Evolutionary conservation across 2,797 vertebrate genomes (phyloP).

Genomic region (Smutsia gigantea): DNA sequence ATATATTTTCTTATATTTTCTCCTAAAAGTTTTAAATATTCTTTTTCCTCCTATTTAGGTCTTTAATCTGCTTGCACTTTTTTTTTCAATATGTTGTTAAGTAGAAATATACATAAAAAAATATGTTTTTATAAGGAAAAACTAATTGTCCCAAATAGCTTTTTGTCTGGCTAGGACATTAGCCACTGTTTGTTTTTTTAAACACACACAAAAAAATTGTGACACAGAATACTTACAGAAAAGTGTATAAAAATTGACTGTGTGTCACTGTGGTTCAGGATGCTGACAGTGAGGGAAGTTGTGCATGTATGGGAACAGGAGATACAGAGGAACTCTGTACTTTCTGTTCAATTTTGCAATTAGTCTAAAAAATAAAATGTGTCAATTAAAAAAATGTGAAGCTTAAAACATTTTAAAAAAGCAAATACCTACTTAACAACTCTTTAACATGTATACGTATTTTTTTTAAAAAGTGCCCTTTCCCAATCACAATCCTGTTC

Average conservation of each 20-base stretch:
- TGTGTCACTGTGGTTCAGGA: not conserved
- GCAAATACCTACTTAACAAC: not conserved
- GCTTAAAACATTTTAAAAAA: not conserved
- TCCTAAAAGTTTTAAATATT: not conserved
- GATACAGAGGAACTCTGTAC: not conserved
- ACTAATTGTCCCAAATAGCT: not conserved
- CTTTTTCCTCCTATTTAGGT: not conserved
- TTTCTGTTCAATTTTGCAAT: not conserved
- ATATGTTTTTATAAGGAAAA: not conserved
- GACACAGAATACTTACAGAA: not conserved
- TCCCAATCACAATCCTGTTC: not conserved
- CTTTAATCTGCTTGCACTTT: not conserved
- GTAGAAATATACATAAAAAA: not conserved
- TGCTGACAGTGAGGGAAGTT: not conserved
- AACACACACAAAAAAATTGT: not conserved
- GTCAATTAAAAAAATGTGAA: not conserved
- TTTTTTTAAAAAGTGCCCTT: not conserved
- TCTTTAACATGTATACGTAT: too few species aligned
- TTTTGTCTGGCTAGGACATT: not conserved
- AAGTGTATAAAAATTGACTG: not conserved
- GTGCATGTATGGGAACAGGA: not conserved
- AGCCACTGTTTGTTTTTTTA: not conserved
- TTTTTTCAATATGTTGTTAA: not conserved
- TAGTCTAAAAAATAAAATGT: not conserved
- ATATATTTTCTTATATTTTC: constrained; percentile 6